These are phyloP conservation scores for Tipula helvola DNA, from an alignment of 2,888 invertebrate genomes.

Conservation along the genomic window DNA sequence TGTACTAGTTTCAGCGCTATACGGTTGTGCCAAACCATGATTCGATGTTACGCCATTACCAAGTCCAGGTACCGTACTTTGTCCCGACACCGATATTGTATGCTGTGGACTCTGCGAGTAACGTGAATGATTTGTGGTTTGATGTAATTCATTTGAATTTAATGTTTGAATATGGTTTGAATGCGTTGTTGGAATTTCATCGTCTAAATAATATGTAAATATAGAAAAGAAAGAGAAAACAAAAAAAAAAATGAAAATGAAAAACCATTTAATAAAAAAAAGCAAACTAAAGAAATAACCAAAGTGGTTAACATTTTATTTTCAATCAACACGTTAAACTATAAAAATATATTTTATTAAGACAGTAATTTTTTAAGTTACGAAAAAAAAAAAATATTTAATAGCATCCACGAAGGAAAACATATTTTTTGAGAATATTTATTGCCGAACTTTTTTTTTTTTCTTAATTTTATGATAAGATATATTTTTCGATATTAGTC, in stretches of 20 bases:
- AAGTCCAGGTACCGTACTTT: neutral
- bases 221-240: neutral
- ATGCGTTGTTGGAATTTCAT: neutral
- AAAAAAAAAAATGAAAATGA: no score
- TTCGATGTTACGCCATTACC: slow-evolving; percentile 12
- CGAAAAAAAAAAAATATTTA: neutral
- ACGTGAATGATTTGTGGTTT: neutral
- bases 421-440: neutral
- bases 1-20: slow-evolving; percentile 31
- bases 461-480: neutral
- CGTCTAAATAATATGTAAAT: neutral
- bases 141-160: neutral
- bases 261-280: neutral
- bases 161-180: neutral
- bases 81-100: slow-evolving; percentile 18
- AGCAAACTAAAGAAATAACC: neutral
- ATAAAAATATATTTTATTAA: slow-evolving; percentile 4
- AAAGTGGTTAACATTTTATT: neutral
- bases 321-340: neutral
- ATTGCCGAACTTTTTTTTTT: neutral
- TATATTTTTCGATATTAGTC: neutral
- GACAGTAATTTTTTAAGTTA: neutral
- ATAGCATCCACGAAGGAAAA: neutral
- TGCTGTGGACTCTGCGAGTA: neutral
- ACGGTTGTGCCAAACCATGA: slow-evolving; percentile 27